Evolutionary conservation across 2,888 invertebrate genomes (phyloP), one percentile per base, ranked within the genome.

Genomic region (Thera britannica): DNA sequence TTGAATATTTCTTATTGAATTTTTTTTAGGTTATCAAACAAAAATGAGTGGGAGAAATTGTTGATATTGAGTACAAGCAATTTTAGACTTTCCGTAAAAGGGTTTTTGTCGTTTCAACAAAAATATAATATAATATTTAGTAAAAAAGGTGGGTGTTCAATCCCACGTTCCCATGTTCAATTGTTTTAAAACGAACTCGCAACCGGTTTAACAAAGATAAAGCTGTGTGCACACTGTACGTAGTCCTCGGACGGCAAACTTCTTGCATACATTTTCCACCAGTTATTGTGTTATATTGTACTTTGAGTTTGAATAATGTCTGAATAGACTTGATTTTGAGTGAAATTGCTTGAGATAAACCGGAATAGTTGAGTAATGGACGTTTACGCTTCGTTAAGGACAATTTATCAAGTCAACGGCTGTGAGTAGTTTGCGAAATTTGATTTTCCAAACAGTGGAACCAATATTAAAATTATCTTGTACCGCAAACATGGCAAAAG

Each of bases 261-360:
- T 80, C 74, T 58, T 65, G 79, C 77, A 82, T 83, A 78, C 60
- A 81, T 80, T 82, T 78, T 68, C 64, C 56, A 49, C 58, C 57
- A 72, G 65, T 75, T 75, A 66, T 11, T 38, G 57, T 51, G 57
- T 68, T 71, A 59, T 58, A 46, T 23, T 51, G 51, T 72, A 57
- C 62, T 49, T 67, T 52, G 49, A 55, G 58, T 55, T 48, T 62
- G 71, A 67, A 65, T 61, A 67, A 67, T 68, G 54, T 72, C 62
- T 70, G 70, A 72, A 72, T 69, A 71, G 57, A 70, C 65, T 66
- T 70, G 67, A 75, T 75, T 78, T 75, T 55, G 12, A 62, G 51
- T 58, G 46, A 71, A 71, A 68, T 67, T 67, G 62, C 61, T 56
- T 51, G 56, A 34, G 61, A 58, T 58, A 65, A 65, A 44, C 63